Conservation (phyloP, 1,140 invertebrate genomes). For the Drosophila lacertosa region DNA sequence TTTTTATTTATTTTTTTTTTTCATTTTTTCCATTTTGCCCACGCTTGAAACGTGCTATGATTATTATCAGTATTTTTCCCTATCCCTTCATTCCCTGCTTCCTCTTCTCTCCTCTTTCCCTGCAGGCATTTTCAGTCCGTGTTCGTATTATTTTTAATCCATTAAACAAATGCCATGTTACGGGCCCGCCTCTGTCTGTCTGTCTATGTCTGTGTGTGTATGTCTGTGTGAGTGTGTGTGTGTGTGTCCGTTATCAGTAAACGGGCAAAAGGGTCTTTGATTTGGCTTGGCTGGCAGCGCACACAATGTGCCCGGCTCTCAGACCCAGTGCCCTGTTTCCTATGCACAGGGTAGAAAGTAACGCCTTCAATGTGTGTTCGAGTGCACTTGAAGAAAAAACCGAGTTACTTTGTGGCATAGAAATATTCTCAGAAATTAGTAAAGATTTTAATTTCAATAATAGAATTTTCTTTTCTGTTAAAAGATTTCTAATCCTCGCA, state of each 20-base stretch:
- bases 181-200: slow-evolving; percentile 44
- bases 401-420: not conserved
- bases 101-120: too few species aligned
- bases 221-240: slow-evolving; percentile 21
- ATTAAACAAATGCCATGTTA: slow-evolving; percentile 80
- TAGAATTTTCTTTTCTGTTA: too few species aligned
- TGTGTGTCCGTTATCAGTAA: slow-evolving; percentile 67
- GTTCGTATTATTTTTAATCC: slow-evolving; percentile 79
- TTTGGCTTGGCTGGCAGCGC: slow-evolving; percentile 52
- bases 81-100: slow-evolving; percentile 3
- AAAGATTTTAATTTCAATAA: too few species aligned
- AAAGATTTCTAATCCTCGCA: too few species aligned
- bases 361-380: slow-evolving; percentile 57
- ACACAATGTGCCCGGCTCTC: slow-evolving; percentile 47
- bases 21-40: slow-evolving; percentile 68
- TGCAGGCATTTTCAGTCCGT: slow-evolving; percentile 13
- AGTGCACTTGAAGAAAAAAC: slow-evolving; percentile 1
- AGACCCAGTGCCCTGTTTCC: slow-evolving; percentile 7
- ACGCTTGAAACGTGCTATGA: slow-evolving; percentile 65
- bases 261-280: slow-evolving; percentile 70
- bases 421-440: too few species aligned
- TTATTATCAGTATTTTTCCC: slow-evolving; percentile 63
- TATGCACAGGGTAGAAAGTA: slow-evolving; percentile 54
- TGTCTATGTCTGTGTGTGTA: not conserved
- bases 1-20: too few species aligned